Conservation (phyloP, 2,888 invertebrate species). For the Suillia variegata region DNA sequence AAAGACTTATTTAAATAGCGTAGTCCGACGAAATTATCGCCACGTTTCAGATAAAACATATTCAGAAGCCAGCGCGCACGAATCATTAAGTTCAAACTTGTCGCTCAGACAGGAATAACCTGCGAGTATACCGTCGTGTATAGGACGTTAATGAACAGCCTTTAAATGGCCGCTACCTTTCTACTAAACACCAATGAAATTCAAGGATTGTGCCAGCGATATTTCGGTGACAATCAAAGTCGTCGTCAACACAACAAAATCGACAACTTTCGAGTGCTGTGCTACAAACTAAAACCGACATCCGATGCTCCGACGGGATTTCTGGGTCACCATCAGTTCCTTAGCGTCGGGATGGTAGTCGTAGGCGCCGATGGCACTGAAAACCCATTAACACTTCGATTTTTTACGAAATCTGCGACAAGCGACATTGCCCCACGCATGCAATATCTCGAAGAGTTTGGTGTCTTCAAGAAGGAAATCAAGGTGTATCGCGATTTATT, state of each 20-base stretch:
- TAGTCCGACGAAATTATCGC: no score
- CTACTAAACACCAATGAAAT: slow-evolving; percentile 38
- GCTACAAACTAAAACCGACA: slow-evolving; percentile 40
- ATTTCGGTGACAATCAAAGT: slow-evolving; percentile 32
- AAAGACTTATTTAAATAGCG: no score
- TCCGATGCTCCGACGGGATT: slow-evolving; percentile 52
- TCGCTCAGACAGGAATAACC: background rate
- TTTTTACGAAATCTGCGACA: slow-evolving; percentile 69
- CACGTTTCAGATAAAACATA: no score
- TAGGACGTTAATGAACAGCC: no score
- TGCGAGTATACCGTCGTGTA: background rate
- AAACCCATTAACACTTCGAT: slow-evolving; percentile 46
- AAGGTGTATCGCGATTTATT: slow-evolving; percentile 61
- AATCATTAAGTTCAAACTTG: no score
- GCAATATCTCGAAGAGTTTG: slow-evolving; percentile 62
- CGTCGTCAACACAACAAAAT: background rate
- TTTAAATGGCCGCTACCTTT: slow-evolving; percentile 39
- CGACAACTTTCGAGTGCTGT: slow-evolving; percentile 38
- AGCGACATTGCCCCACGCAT: slow-evolving; percentile 62
- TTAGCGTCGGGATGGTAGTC: slow-evolving; percentile 41
- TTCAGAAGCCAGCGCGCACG: no score
- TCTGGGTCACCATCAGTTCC: slow-evolving; percentile 50
- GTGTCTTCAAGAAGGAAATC: slow-evolving; percentile 64
- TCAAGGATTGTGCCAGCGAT: slow-evolving; percentile 42
- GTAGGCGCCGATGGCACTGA: slow-evolving; percentile 22